These are phyloP conservation scores for Characodon lateralis DNA, from an alignment of 2,797 vertebrate genomes.

Conservation along the genomic window DNA sequence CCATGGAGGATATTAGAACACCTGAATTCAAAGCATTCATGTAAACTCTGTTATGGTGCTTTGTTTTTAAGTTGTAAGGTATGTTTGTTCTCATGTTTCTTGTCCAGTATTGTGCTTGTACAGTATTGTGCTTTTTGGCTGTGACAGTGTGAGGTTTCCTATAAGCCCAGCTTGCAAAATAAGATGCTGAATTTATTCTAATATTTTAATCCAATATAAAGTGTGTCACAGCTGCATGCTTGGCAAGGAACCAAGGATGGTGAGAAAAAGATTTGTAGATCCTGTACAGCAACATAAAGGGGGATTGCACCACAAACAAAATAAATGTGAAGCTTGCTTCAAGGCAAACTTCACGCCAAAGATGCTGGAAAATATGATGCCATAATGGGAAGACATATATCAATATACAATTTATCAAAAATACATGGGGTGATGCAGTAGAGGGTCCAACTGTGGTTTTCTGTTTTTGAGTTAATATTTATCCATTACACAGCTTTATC, in stretches of 20 bases:
- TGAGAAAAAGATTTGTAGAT: neutral
- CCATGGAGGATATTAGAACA: too few relatives aligned
- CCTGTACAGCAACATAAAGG: neutral
- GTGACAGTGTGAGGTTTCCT: neutral
- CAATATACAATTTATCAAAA: neutral
- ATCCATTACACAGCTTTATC: neutral
- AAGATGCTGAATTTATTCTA: neutral
- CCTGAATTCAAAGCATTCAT: neutral
- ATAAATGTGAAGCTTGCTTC: neutral
- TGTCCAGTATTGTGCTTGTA: neutral
- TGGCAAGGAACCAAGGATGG: neutral
- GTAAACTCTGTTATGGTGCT: neutral
- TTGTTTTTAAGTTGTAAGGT: neutral
- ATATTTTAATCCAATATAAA: neutral
- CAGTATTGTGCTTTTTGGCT: neutral
- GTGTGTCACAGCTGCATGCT: neutral
- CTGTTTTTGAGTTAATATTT: constrained; percentile 4
- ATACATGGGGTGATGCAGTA: constrained; percentile 3
- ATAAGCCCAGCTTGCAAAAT: neutral
- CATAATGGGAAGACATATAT: neutral
- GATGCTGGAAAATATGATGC: neutral
- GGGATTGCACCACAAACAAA: neutral
- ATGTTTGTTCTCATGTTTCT: neutral
- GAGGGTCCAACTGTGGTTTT: neutral
- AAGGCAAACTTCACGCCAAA: neutral